Base-by-base conservation (phyloP, 37 sponge, comb jelly and placozoan genomes). In the Haliclona indistincta region DNA sequence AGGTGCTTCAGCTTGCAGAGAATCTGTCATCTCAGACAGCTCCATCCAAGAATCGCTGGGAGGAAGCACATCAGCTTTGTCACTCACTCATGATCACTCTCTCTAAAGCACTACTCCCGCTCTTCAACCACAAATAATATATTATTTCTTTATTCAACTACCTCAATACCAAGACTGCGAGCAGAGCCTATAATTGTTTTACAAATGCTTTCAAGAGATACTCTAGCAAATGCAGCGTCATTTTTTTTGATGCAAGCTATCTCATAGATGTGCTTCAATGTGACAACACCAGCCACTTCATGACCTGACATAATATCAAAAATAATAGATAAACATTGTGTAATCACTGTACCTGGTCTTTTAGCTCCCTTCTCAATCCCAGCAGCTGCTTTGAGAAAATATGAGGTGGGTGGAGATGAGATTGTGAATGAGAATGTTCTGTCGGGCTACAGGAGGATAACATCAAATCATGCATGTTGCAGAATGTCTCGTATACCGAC, bases 331-430 rank as follows among this genome's bases (percentile, higher is more conserved):
- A n/a, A n/a, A n/a, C n/a, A n/a, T n/a, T n/a, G n/a, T n/a, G n/a
- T n/a, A n/a, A n/a, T n/a, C n/a, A n/a, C n/a, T n/a, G n/a, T n/a
- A n/a, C n/a, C n/a, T n/a, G n/a, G n/a, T n/a, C n/a, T n/a, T n/a
- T n/a, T n/a, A n/a, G 88, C 66, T 26, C 94, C 97, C 39, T 90
- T 93, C 30, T 89, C 88, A 19, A 93, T 71, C 0, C 97, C 94
- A 64, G 97, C 97, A 63, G 97, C 97, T 63, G 60, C 70, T 63
- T 90, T 90, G 36, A 96, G 77, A 76, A 96, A 92, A 56, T 93
- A 93, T 20, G 91, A 83, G 22, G 71, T 70, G 5, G 92, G 79
- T 13, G 97, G 97, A 36, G 78, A 40, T 32, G 72, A 63, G 43
- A 51, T 86, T 33, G 40, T 45, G 69, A 87, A 86, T 26, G 56